Percentiles rank a stretch among this genome's conserved stretches.
Conservation (phyloP, 2,888 invertebrate genomes). For the Cephus sareptanus region DNA sequence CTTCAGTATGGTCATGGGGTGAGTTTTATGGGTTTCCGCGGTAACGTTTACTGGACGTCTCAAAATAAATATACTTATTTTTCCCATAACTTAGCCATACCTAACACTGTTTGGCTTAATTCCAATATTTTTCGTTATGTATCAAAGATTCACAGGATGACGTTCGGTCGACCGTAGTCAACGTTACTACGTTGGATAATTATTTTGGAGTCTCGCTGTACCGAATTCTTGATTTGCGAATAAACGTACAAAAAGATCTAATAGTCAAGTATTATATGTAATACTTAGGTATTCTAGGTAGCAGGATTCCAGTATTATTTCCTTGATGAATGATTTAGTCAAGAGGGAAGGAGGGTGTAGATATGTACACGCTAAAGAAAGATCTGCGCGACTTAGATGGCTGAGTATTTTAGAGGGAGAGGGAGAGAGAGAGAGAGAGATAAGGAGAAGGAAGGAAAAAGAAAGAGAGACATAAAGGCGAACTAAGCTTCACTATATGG, state of each 20-base stretch:
- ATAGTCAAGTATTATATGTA: too few species aligned
- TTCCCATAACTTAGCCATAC: too few species aligned
- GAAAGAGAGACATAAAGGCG: neutral
- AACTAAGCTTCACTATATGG: neutral
- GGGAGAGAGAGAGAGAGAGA: slow-evolving; percentile 14
- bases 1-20: slow-evolving; percentile 9
- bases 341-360: slow-evolving; percentile 27
- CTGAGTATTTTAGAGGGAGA: neutral
- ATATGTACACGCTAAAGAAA: slow-evolving; percentile 21
- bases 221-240: too few species aligned
- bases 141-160: too few species aligned
- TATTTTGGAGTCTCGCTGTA: too few species aligned
- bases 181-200: too few species aligned
- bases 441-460: slow-evolving; percentile 19
- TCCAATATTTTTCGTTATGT: too few species aligned
- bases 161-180: too few species aligned
- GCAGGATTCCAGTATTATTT: slow-evolving; percentile 45
- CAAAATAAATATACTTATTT: too few species aligned
- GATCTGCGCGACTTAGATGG: neutral
- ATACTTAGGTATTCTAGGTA: too few species aligned
- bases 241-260: too few species aligned
- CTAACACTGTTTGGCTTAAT: too few species aligned
- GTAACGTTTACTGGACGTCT: neutral
- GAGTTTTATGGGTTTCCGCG: slow-evolving; percentile 11
- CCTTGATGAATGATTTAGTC: slow-evolving; percentile 59